Base-by-base conservation (phyloP, 2,888 invertebrate species). In the Trachelus stipa region DNA sequence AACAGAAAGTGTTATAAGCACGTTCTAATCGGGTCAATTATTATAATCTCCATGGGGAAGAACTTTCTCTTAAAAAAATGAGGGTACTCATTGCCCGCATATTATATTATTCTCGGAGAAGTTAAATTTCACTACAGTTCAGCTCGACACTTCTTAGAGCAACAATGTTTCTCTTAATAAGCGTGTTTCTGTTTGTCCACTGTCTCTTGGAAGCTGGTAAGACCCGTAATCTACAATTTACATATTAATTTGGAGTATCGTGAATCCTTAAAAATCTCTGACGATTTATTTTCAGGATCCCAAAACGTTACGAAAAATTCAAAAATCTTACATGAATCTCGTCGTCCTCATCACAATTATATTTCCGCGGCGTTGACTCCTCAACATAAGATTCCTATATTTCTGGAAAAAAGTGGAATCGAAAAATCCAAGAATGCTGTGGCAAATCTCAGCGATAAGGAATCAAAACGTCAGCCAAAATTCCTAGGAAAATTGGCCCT, bases 401-500 rank as follows among this genome's bases (percentile, higher is more conserved):
- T 56, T 56, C 9, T 23, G 9, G 56, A 23, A 3, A 71, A 34
- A 71, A 30, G 30, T 30, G 31, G 12, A 56, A 23, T 23, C 2
- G 56, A 1, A 23, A 56, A 56, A 23, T 56, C 23, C 56, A 56
- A 56, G 1, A 23, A 23, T 56, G 23, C 30, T 4, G 30, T 30
- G 6, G 4, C 23, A 23, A 56, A 56, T 23, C 9, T 23, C 15
- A 56, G 9, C 56, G 56, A 56, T 56, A 73, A 34, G 74, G 76
- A 69, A 1, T 35, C 75, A 68, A 34, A 79, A 35, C 77, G 89
- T 6, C 84, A 80, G 6, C 83, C 85, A 0, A 86, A 87, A 82
- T 84, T 89, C 73, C 83, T 90, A 2, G 86, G 87, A 4, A 85
- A 86, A 75, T 79, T 91, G 30, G 87, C 90, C 3, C 82, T 91